Conservation (phyloP, 2,113 vertebrate species). For the Rafetus swinhoei region DNA sequence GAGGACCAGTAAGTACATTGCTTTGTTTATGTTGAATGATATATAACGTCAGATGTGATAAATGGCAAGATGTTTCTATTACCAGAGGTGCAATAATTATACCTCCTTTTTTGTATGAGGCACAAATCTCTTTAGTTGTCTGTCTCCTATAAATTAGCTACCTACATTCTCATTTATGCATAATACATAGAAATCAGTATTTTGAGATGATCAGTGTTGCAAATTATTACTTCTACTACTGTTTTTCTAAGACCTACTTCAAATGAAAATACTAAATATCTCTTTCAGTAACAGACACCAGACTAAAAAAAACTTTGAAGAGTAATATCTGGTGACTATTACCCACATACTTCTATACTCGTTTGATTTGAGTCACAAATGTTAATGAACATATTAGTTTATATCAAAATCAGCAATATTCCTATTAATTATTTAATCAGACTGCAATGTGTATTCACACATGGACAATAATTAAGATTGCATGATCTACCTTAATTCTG, state of each 20-base stretch:
- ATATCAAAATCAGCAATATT: not conserved
- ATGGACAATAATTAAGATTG: not conserved
- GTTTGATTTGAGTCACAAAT: not conserved
- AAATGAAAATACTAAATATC: not conserved
- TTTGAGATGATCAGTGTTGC: not conserved
- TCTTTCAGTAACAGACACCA: not conserved
- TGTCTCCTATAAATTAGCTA: not conserved
- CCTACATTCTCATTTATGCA: not conserved
- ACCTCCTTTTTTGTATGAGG: not conserved
- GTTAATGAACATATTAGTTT: not conserved
- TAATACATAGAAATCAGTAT: not conserved
- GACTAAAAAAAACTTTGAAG: not conserved
- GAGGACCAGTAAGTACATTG: conserved; percentile 88
- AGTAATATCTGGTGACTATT: not conserved
- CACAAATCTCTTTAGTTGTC: not conserved
- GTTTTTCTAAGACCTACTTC: not conserved
- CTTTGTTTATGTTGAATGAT: not conserved
- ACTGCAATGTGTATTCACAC: not conserved
- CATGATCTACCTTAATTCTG: not conserved
- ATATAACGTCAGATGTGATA: not conserved
- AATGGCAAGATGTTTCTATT: not conserved
- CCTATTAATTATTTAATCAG: not conserved
- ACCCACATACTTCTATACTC: not conserved
- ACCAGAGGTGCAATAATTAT: not conserved
- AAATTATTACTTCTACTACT: not conserved